phyloP scores from a whole-genome alignment of 2,888 invertebrate genomes.

The Leptopilina myrica region DNA sequence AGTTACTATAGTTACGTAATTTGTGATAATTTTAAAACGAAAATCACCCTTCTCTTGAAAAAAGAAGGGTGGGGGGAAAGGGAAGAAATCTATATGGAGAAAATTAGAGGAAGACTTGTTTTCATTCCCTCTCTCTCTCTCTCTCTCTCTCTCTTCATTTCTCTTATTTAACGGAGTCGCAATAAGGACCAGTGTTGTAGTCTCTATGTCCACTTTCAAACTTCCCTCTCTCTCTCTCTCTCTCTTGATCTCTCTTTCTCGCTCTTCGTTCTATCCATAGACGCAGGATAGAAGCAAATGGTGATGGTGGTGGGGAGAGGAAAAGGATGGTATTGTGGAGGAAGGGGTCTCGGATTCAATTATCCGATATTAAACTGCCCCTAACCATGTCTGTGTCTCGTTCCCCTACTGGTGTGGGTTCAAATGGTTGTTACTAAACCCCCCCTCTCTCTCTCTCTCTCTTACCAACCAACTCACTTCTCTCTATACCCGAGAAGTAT shows the following conservation, averaged over 20 bases:
- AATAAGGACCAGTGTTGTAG: constrained; percentile 62
- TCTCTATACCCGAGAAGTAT: constrained; percentile 67
- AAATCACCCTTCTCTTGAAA: too few species aligned
- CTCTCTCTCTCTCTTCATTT: constrained; percentile 34
- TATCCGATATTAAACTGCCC: constrained; percentile 77
- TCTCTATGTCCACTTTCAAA: constrained; percentile 26
- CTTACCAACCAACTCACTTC: constrained; percentile 40
- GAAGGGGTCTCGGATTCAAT: constrained; percentile 74
- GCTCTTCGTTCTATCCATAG: constrained; percentile 47
- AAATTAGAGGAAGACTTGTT: constrained; percentile 61
- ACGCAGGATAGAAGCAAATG: constrained; percentile 49
- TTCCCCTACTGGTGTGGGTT: constrained; percentile 65
- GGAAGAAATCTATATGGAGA: constrained; percentile 50
- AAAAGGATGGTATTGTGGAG: constrained; percentile 48
- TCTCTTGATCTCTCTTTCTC: constrained; percentile 50
- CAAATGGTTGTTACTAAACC: constrained; percentile 69
- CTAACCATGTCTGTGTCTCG: constrained; percentile 69
- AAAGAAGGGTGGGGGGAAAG: too few species aligned
- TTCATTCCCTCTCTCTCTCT: constrained; percentile 45
- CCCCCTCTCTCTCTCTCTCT: constrained; percentile 34
- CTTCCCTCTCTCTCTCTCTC: constrained; percentile 42
- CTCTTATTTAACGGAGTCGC: constrained; percentile 64
- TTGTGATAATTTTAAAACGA: too few species aligned
- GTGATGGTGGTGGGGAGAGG: constrained; percentile 55
- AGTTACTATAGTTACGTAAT: too few species aligned